Conservation (phyloP, 2,113 vertebrate species). For the Pandion haliaetus region DNA sequence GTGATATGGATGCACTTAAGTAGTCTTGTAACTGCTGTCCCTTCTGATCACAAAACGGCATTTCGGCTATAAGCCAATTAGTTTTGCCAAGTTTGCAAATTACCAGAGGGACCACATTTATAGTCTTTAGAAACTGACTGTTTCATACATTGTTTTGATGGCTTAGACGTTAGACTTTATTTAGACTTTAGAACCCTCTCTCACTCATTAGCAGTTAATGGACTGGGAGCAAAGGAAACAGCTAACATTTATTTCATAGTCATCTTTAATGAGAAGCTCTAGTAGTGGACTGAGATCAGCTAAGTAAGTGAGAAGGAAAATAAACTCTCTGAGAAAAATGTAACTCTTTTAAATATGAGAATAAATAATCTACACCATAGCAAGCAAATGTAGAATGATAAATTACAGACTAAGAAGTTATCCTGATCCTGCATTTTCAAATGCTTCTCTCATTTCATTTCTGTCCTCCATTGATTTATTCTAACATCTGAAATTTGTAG, state of each 20-base stretch:
- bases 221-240: neutral
- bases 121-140: neutral
- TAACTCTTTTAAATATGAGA: neutral
- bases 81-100: neutral
- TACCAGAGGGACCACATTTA: neutral
- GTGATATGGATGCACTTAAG: neutral
- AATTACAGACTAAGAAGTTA: neutral
- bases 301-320: neutral
- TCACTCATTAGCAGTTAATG: neutral
- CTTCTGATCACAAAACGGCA: neutral
- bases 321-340: neutral
- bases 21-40: neutral
- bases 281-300: neutral
- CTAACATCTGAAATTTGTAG: neutral
- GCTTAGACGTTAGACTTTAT: neutral
- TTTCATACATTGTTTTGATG: neutral
- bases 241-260: neutral
- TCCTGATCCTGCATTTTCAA: neutral
- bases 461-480: neutral
- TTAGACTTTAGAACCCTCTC: neutral
- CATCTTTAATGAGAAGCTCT: neutral
- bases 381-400: neutral
- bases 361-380: neutral
- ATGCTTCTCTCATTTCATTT: neutral
- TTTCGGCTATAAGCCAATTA: neutral